Evolutionary conservation across 2,888 invertebrate genomes (phyloP), one percentile per base, ranked within the genome.

Genomic region (Hypena proboscidalis): DNA sequence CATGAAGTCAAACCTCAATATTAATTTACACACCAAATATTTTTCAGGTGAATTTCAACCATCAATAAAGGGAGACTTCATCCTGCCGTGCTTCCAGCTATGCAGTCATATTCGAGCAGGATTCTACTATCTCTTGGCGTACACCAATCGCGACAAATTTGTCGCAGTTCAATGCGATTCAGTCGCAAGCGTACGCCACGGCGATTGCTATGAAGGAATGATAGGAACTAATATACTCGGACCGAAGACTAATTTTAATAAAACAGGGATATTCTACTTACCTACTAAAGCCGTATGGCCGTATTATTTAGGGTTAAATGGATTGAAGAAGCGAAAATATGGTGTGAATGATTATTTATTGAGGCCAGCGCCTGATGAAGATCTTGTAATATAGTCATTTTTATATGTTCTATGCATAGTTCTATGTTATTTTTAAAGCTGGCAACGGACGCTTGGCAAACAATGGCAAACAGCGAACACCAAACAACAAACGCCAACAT

Each of bases 21-120:
- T n/a, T n/a, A n/a, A n/a, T n/a, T n/a, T n/a, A n/a, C n/a, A n/a
- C n/a, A n/a, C n/a, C n/a, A n/a, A n/a, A 38, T 14, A 23, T 19
- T 34, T 31, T 1, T 1, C 70, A 89, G 89, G 89, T 41, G 90
- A 90, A 71, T 87, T 66, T 58, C 90, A 90, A 54, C 77, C 81
- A 7, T 64, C 80, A 0, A 74, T 85, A 57, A 53, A 54, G 2
- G 70, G 74, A 1, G 64, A 72, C 39, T 83, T 88, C 64, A 71
- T 89, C 26, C 64, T 89, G 25, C 88, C 89, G 0, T 89, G 89
- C 54, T 78, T 89, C 45, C 70, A 75, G 30, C 53, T 88, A 1
- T 90, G 90, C 73, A 88, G 88, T 37, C 90, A 90, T 56, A 60
- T 85, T 0, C 75, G 85, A 1, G 61, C 90, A 0, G 84, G 77